phyloP scores from a whole-genome alignment of 2,888 invertebrate genomes.

The Folsomia manolachei region DNA sequence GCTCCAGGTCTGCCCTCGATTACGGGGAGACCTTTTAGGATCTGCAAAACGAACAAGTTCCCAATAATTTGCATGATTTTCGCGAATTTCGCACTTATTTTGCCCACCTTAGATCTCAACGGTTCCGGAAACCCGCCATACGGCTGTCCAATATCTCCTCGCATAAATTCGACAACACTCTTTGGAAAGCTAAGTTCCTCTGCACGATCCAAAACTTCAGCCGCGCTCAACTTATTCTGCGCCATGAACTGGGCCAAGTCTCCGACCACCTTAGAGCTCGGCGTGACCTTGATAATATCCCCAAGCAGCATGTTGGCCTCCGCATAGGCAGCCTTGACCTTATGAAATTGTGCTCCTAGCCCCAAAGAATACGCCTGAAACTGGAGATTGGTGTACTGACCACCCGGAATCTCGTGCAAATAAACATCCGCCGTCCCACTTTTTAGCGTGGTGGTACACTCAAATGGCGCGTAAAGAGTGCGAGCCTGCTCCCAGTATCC shows the following conservation, averaged over 20 bases:
- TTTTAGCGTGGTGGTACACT: constrained; percentile 97
- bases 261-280: constrained; percentile 97
- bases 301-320: constrained; percentile 93
- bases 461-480: constrained; percentile 88
- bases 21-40: constrained; percentile 79
- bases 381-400: constrained; percentile 95
- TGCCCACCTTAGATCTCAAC: constrained; percentile 76
- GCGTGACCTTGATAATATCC: constrained; percentile 96
- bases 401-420: constrained; percentile 96
- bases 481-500: constrained; percentile 99
- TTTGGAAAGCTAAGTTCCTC: constrained; percentile 97
- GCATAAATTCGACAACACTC: constrained; percentile 94
- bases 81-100: no score
- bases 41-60: no score
- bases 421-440: constrained; percentile 99
- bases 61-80: not conserved
- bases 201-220: constrained; percentile 79
- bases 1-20: constrained; percentile 90
- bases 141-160: constrained; percentile 92
- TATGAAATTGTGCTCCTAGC: constrained; percentile 92
- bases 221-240: constrained; percentile 84
- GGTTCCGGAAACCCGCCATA: constrained; percentile 98
- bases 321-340: constrained; percentile 87
- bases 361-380: constrained; percentile 74
- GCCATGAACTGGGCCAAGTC: constrained; percentile 99